Base-by-base conservation (phyloP, 2,113 vertebrate genomes). In the Spizaetus ornatus region DNA sequence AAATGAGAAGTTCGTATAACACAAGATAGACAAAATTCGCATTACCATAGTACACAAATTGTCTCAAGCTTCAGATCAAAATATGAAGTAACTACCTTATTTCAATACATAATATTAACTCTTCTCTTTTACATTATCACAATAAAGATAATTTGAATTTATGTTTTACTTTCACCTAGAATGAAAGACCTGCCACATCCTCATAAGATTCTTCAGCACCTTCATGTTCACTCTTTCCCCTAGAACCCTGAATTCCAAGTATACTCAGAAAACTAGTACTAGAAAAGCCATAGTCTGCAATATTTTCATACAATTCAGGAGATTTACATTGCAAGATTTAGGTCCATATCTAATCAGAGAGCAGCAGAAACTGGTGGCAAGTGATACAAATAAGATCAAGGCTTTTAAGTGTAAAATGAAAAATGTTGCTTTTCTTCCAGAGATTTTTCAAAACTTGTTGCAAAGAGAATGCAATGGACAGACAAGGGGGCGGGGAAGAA, bases 51-150 rank as follows among this genome's bases (percentile, higher is more conserved):
- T 36, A 59, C 9, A 77, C 8, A 61, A 76, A 48, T 38, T 71
- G 27, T 32, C 62, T 92, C 85, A 82, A 77, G n/a, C 45, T 77
- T 82, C 58, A 71, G 58, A 55, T 40, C 45, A 95, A 81, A 82
- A 59, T 70, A 61, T 14, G 13, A 63, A 53, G 16, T 47, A 88
- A 26, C 4, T 43, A n/a, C 52, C 69, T 66, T 38, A 66, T n/a
- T 85, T 86, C 50, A 77, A 61, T 15, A 58, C 13, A 31, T 48
- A 65, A 38, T 40, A 70, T 34, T 47, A 73, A 79, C 43, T 59
- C 36, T 36, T 52, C 43, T 79, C 27, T 69, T 66, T 15, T 19
- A 52, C 12, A 16, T 72, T 40, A 92, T 52, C 58, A 58, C n/a
- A 81, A 32, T 23, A 66, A 80, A 80, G 47, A 62, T 45, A 67